Evolutionary conservation across 2,888 invertebrate genomes (phyloP), one percentile per base, ranked within the genome.

Genomic region (Oscheius sp.): DNA sequence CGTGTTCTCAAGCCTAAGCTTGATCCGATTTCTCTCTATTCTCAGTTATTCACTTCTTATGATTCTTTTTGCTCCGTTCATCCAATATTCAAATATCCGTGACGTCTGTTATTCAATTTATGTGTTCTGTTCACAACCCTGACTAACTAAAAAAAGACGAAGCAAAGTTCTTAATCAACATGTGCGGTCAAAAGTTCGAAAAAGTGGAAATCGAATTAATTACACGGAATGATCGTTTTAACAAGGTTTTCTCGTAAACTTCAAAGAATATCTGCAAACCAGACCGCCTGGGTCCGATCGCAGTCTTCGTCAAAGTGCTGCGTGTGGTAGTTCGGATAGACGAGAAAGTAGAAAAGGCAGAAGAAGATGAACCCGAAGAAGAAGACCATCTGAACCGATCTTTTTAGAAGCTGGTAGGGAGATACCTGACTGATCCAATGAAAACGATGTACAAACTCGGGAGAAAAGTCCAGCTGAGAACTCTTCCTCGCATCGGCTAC

Each of bases 291-390:
- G 13, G 76, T 59, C 32, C 84, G 76, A 57, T 83, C 81, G 59
- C 84, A 84, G 58, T 84, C 81, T 21, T 77, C 75, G 55, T 84
- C 84, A 32, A 76, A 74, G 32, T 75, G 58, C 78, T 81, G 80
- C 7, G 81, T 76, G 62, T 85, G 83, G 58, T 88, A 81, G 75
- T 86, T 84, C 1, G 88, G 88, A 70, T 88, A 88, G 59, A 89
- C 81, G 42, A 89, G 76, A 76, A 88, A 89, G 68, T 84, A 88
- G 76, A 88, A 89, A 7, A 87, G 75, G 68, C 85, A 85, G 78
- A 88, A 88, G 21, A 86, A 74, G 70, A 87, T 84, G 74, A 88
- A 88, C 2, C 84, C 84, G 73, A 89, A 84, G 76, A 89, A 88
- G 76, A 89, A 88, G 1, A 79, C 76, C 84, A 88, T 86, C 84